Evolutionary conservation across 2,888 invertebrate genomes (phyloP), one percentile per base, ranked within the genome.

Genomic region (Diadegma fenestrale): DNA sequence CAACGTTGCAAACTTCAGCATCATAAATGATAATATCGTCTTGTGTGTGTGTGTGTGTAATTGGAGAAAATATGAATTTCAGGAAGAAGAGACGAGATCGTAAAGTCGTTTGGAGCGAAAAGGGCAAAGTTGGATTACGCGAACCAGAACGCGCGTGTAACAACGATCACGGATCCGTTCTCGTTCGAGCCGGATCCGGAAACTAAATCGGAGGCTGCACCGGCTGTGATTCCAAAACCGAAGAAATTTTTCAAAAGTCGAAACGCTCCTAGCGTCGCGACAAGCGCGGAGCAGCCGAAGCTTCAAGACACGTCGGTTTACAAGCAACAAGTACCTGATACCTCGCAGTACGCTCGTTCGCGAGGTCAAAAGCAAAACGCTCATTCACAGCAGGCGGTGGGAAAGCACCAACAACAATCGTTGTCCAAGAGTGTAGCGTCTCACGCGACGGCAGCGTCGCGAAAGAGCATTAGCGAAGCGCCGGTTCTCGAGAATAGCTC

Each of bases 161-260:
- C 88, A 75, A 85, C 91, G 8, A 89, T 89, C 2, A 93, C 93
- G 86, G 94, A 94, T 89, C 93, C 94, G 8, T 94, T 94, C 82
- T 92, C 93, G 3, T 94, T 94, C 72, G 94, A 94, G 33, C 89
- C 93, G 17, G 92, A 92, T 76, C 89, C 91, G 37, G 91, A 90
- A 89, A 95, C 95, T 88, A 95, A 95, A 90, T 94, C 95, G 85
- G 93, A 95, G 90, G 94, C 95, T 90, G 94, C 95, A 75, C 95
- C 95, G 86, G 94, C 95, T 84, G 92, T 95, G 88, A 95, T 96
- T 17, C 89, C 94, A 8, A 97, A 97, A 93, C 98, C 98, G 64
- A 97, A 98, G 92, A 98, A 98, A 93, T 98, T 98, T 94, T 98
- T 98, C 93, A 98, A 98, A 93, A 98, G 97, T 92, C 96, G 97